Evolutionary conservation across 2,888 invertebrate genomes (phyloP).

Genomic region (Andrena hattorfiana): DNA sequence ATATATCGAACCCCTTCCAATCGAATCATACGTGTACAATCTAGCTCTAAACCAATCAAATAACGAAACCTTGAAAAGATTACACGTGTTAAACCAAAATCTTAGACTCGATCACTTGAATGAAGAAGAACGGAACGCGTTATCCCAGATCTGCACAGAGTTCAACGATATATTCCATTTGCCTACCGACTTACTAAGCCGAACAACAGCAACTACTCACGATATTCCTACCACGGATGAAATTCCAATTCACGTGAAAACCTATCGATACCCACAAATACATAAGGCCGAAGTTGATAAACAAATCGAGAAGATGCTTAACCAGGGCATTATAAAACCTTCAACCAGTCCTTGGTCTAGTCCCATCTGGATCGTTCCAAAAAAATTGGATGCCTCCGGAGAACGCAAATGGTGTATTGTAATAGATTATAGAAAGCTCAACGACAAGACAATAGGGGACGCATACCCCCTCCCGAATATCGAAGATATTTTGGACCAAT

Average conservation of each 20-base stretch:
- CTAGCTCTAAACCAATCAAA: too few relatives aligned
- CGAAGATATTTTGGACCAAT: conserved; percentile 8
- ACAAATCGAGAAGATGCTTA: conserved; percentile 11
- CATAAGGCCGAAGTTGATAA: conserved; percentile 9
- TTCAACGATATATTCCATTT: too few relatives aligned
- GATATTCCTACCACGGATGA: not conserved
- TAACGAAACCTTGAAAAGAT: too few relatives aligned
- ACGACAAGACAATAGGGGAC: conserved; percentile 4
- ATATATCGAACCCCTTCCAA: not conserved
- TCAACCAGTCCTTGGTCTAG: not conserved
- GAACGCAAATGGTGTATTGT: not conserved
- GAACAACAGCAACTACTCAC: not conserved
- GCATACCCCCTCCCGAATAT: too few relatives aligned
- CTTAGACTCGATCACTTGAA: too few relatives aligned
- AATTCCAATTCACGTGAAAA: not conserved
- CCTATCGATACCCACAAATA: conserved; percentile 5
- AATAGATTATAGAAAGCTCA: conserved; percentile 12
- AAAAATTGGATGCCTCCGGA: not conserved
- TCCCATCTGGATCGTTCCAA: not conserved
- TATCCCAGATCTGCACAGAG: too few relatives aligned
- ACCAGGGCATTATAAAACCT: conserved; percentile 8
- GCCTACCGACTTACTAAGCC: too few relatives aligned
- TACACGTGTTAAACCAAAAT: too few relatives aligned
- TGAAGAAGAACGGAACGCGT: too few relatives aligned
- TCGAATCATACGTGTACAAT: too few relatives aligned